Percentiles rank a stretch among this genome's conserved stretches.
phyloP scores from a whole-genome alignment of 2,888 invertebrate species.

The Petrolisthes cinctipes region DNA sequence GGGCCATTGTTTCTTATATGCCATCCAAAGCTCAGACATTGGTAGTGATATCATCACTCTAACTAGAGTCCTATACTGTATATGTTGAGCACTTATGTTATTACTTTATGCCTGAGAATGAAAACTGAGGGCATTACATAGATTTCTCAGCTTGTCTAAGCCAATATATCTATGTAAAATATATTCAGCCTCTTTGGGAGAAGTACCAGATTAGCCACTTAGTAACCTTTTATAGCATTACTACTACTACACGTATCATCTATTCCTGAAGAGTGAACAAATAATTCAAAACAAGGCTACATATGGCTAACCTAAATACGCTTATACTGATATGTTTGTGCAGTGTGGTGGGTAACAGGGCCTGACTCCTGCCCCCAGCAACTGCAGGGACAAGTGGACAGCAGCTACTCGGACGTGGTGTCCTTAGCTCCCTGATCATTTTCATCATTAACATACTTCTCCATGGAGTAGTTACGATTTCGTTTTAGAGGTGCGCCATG shows the following conservation, averaged over 20 bases:
- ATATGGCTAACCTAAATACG: slow-evolving; percentile 53
- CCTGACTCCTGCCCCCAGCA: slow-evolving; percentile 44
- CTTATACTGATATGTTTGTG: slow-evolving; percentile 57
- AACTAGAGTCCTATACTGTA: slow-evolving; percentile 51
- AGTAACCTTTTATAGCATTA: slow-evolving; percentile 43
- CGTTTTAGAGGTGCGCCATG: slow-evolving; percentile 66
- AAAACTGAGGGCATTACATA: slow-evolving; percentile 61
- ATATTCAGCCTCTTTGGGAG: slow-evolving; percentile 60
- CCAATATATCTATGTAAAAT: slow-evolving; percentile 50
- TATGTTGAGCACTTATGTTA: slow-evolving; percentile 64
- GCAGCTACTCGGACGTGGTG: slow-evolving; percentile 52
- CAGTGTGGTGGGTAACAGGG: slow-evolving; percentile 41
- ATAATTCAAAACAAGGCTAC: slow-evolving; percentile 35
- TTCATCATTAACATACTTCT: slow-evolving; percentile 63
- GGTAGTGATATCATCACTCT: slow-evolving; percentile 43
- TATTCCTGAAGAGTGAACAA: slow-evolving; percentile 42
- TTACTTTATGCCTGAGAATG: slow-evolving; percentile 62
- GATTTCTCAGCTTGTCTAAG: slow-evolving; percentile 50
- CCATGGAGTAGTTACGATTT: slow-evolving; percentile 62
- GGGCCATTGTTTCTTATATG: slow-evolving; percentile 53
- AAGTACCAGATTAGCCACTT: slow-evolving; percentile 54
- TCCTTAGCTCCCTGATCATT: slow-evolving; percentile 64
- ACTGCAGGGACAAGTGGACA: slow-evolving; percentile 37
- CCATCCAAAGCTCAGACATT: slow-evolving; percentile 58
- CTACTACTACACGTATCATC: slow-evolving; percentile 37